phyloP scores from a whole-genome alignment of 2,797 vertebrate genomes.

The Triplophysa yarkandensis region DNA sequence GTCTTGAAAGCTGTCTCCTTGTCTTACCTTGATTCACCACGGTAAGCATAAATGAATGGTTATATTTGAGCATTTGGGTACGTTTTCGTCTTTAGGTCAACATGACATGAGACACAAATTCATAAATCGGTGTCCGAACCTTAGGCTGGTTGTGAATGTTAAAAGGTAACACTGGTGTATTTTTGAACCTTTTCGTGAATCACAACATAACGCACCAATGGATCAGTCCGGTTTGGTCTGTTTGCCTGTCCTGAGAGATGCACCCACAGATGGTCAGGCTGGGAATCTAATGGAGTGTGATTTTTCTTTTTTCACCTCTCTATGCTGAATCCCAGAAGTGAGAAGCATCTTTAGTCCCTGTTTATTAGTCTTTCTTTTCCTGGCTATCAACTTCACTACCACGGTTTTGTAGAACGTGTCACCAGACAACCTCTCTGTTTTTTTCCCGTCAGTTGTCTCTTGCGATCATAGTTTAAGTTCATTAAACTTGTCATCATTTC shows the following conservation, averaged over 20 bases:
- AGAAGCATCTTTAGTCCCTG: conserved; percentile 7
- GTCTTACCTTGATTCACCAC: too few relatives aligned
- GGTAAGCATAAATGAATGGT: too few relatives aligned
- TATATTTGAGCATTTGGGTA: too few relatives aligned
- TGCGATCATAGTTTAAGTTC: conserved; percentile 8
- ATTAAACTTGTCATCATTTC: conserved; percentile 31
- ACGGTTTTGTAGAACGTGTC: conserved; percentile 10
- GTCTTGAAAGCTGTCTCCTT: too few relatives aligned
- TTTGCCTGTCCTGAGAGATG: not conserved
- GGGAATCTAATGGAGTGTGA: conserved; percentile 8
- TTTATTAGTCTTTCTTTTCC: conserved; percentile 4
- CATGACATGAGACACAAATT: not conserved
- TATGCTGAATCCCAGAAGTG: not conserved
- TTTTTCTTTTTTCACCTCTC: not conserved
- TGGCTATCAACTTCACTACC: not conserved
- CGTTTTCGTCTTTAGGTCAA: too few relatives aligned
- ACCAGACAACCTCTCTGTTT: not conserved
- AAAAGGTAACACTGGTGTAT: not conserved
- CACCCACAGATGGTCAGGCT: conserved; percentile 13
- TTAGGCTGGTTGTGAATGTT: not conserved
- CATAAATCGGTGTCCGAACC: not conserved
- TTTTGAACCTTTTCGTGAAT: not conserved
- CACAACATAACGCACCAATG: not conserved
- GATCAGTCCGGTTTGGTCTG: conserved; percentile 4
- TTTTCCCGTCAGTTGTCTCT: conserved; percentile 17